Evolutionary conservation across 2,797 vertebrate genomes (phyloP).

Genomic region (Limnodromus scolopaceus): DNA sequence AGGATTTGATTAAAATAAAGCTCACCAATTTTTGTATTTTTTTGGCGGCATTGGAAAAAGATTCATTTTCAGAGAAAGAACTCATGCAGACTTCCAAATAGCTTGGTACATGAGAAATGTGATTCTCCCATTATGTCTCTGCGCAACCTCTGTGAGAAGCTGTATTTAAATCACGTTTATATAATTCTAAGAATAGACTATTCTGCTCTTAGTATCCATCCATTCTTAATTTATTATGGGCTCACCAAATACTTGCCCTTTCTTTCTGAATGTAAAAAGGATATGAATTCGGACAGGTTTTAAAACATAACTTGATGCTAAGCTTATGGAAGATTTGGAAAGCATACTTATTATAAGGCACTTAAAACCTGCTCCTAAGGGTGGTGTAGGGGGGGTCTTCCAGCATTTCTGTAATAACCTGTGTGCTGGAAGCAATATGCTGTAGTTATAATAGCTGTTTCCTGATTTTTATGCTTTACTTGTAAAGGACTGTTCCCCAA

Average conservation of each 20-base stretch:
- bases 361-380: background rate
- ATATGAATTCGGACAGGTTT: constrained; percentile 37
- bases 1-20: background rate
- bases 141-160: constrained; percentile 13
- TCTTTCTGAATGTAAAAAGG: constrained; percentile 34
- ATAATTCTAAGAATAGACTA: constrained; percentile 50
- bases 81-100: background rate
- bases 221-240: constrained; percentile 48
- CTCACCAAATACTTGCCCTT: constrained; percentile 67
- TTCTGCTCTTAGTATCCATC: constrained; percentile 51
- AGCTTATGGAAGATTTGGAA: constrained; percentile 22
- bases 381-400: background rate
- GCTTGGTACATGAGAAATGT: background rate
- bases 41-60: background rate
- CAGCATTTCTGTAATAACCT: background rate
- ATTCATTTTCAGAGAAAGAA: background rate
- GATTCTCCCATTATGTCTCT: constrained; percentile 16
- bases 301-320: background rate
- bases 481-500: background rate
- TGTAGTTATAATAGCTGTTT: background rate
- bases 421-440: background rate
- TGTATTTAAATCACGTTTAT: constrained; percentile 55
- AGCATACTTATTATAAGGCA: background rate
- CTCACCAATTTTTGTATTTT: background rate
- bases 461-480: background rate